Percentiles rank a stretch among this genome's conserved stretches.
These are phyloP conservation scores for Sinocyclocheilus grahami DNA, from an alignment of 2,113 vertebrate genomes.

Conservation along the genomic window DNA sequence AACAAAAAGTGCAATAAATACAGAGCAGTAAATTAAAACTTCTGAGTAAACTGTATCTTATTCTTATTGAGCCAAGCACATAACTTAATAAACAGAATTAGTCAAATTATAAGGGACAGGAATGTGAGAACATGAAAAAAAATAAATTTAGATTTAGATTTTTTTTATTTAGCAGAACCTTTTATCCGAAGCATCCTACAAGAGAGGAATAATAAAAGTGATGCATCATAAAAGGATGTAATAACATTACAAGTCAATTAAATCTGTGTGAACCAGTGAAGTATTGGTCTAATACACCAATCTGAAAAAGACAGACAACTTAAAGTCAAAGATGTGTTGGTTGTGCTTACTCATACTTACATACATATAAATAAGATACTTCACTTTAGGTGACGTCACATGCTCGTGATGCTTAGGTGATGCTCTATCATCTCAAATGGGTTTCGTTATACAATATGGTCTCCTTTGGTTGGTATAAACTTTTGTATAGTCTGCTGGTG, in stretches of 20 bases:
- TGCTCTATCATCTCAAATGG: background rate
- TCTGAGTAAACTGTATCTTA: background rate
- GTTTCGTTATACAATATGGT: background rate
- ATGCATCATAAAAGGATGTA: background rate
- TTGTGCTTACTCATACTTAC: background rate
- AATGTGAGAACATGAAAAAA: background rate
- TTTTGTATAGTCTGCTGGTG: background rate
- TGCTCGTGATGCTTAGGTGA: no score
- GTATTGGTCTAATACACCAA: background rate
- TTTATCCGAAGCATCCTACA: background rate
- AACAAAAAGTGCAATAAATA: background rate
- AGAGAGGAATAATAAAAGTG: background rate
- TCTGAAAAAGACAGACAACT: background rate
- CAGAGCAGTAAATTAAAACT: background rate
- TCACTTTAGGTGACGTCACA: background rate
- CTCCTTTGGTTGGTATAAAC: background rate
- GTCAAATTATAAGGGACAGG: background rate
- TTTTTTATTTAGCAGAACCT: background rate
- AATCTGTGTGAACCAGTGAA: background rate
- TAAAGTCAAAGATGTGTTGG: background rate
- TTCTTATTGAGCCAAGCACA: background rate
- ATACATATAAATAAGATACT: background rate
- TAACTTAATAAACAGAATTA: background rate
- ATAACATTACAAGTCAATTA: background rate
- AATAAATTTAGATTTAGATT: background rate